These are phyloP conservation scores for Sarcoramphus papa DNA, from an alignment of 2,797 vertebrate genomes.

Conservation along the genomic window DNA sequence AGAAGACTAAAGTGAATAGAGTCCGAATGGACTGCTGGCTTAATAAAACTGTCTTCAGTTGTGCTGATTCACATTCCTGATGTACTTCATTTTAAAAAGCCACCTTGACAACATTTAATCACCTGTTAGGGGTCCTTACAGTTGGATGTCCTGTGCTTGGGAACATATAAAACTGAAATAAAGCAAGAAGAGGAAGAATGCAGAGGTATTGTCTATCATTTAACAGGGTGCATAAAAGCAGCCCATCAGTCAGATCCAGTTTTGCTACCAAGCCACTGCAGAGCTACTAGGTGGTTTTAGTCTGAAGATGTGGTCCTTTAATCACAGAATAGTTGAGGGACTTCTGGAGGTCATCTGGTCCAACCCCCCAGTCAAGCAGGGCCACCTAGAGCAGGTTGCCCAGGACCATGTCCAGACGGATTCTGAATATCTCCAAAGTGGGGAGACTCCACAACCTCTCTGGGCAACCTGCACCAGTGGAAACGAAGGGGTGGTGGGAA, in stretches of 20 bases:
- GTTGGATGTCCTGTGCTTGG: background rate
- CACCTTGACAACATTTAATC: background rate
- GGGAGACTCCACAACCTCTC: background rate
- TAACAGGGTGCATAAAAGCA: background rate
- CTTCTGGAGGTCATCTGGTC: background rate
- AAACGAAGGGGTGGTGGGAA: background rate
- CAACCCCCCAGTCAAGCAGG: background rate
- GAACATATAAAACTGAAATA: background rate
- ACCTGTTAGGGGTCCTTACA: background rate
- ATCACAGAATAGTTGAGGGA: background rate
- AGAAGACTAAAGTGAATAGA: background rate
- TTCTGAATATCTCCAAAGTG: accelerated
- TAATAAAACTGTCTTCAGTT: background rate
- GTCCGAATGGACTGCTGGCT: background rate
- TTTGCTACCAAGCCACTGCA: background rate
- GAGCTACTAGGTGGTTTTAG: background rate
- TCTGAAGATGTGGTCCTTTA: background rate
- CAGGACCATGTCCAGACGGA: accelerated
- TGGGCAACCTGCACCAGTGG: background rate
- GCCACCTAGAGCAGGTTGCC: background rate
- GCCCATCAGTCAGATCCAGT: background rate
- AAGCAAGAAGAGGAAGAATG: background rate
- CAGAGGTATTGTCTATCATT: background rate
- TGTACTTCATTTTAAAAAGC: background rate
- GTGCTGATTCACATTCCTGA: background rate